phyloP scores from a whole-genome alignment of 2,797 vertebrate genomes.

The Myripristis murdjan region DNA sequence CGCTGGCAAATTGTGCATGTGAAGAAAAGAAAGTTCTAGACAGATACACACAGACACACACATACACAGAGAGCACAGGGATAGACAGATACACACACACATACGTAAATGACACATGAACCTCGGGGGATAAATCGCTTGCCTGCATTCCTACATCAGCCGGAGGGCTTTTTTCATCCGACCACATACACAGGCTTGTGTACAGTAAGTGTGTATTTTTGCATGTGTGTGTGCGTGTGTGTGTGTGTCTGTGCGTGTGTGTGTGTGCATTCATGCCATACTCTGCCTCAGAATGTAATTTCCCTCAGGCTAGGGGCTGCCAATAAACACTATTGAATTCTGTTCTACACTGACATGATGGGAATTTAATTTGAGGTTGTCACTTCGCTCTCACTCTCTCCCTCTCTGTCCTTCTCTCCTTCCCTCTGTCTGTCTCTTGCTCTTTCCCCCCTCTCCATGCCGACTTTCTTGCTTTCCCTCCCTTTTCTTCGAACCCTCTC shows the following conservation, averaged over 20 bases:
- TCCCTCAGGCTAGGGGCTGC: conserved; percentile 86
- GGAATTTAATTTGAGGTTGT: conserved; percentile 90
- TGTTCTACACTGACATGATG: conserved; percentile 88
- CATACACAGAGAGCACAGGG: conserved; percentile 34
- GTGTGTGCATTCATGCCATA: conserved; percentile 76
- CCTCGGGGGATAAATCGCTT: conserved; percentile 68
- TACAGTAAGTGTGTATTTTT: conserved; percentile 56
- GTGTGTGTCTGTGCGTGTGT: conserved; percentile 33
- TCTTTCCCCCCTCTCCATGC: conserved; percentile 23
- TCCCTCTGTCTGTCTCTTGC: conserved; percentile 46
- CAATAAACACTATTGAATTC: conserved; percentile 89
- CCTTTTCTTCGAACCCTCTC: conserved; percentile 11
- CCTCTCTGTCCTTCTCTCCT: conserved; percentile 41
- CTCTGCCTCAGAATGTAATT: conserved; percentile 87
- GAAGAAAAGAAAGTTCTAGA: conserved; percentile 18
- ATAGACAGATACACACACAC: conserved; percentile 28
- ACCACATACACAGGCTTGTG: conserved; percentile 57
- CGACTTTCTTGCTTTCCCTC: conserved; percentile 8
- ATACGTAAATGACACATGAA: conserved; percentile 60
- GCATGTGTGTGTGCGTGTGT: conserved; percentile 18
- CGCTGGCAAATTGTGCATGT: not conserved
- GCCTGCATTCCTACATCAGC: conserved; percentile 72
- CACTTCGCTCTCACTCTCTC: conserved; percentile 63
- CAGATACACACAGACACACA: conserved; percentile 23
- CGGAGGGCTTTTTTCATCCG: conserved; percentile 48